A percentile compares a stretch with the other conserved stretches of the same genome.
These are phyloP conservation scores for Zaprionus inermis DNA, from an alignment of 1,140 invertebrate genomes.

Conservation along the genomic window DNA sequence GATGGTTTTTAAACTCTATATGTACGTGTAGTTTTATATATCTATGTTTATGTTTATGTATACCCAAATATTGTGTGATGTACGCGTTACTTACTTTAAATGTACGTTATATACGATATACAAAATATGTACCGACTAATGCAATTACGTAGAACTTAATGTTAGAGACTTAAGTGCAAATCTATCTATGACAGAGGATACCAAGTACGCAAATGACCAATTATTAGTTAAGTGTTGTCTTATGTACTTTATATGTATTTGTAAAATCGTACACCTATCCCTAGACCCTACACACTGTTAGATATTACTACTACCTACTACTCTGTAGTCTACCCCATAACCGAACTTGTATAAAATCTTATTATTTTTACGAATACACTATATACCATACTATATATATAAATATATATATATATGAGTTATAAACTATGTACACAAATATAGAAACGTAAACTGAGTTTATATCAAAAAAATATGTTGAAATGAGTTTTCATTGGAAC, in stretches of 20 bases:
- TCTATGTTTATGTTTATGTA: constrained; percentile 39
- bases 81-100: constrained; percentile 68
- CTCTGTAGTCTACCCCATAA: constrained; percentile 26
- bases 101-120: constrained; percentile 43
- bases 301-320: constrained; percentile 5
- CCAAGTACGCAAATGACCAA: constrained; percentile 59
- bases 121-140: constrained; percentile 52
- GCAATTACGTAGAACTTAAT: constrained; percentile 68
- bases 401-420: constrained; percentile 34
- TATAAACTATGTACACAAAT: constrained; percentile 58
- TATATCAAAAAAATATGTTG: constrained; percentile 30
- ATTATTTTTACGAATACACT: constrained; percentile 40
- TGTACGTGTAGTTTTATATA: constrained; percentile 41
- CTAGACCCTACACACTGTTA: constrained; percentile 16
- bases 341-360: constrained; percentile 59
- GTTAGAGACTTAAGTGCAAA: constrained; percentile 25
- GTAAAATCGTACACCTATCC: background rate
- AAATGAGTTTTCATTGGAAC: background rate
- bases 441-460: constrained; percentile 64
- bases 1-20: constrained; percentile 62
- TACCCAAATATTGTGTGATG: constrained; percentile 65
- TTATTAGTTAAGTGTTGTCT: constrained; percentile 67
- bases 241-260: constrained; percentile 38
- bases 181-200: constrained; percentile 24
- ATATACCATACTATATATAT: constrained; percentile 22